Conservation (phyloP, 23 tunicate species). For the Aplidium turbinatum region DNA sequence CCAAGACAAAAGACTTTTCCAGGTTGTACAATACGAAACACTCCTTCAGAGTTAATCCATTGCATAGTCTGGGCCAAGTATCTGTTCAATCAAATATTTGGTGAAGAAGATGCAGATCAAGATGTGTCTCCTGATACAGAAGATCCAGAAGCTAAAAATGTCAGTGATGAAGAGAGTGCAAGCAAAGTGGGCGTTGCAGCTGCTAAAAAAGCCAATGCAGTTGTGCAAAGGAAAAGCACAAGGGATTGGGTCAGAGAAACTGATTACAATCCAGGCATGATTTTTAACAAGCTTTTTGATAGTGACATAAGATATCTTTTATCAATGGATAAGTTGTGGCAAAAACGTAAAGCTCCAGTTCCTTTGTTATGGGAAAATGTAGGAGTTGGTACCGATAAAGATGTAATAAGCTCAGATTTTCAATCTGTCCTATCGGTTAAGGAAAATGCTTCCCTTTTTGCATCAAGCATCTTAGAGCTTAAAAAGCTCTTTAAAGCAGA, state of each 20-base stretch:
- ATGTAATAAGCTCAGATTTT: neutral
- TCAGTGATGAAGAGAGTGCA: constrained; percentile 2
- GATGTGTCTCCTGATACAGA: constrained; percentile 97
- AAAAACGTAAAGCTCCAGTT: constrained; percentile 58
- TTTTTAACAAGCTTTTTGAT: constrained; percentile 76
- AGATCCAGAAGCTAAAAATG: constrained; percentile 71
- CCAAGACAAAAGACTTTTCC: constrained; percentile 92
- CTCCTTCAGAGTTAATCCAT: constrained; percentile 95
- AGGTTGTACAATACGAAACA: constrained; percentile 95
- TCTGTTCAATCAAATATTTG: constrained; percentile 92
- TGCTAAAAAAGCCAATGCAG: neutral
- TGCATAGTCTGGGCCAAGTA: constrained; percentile 98
- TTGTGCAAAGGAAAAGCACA: constrained; percentile 56
- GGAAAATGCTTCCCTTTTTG: constrained; percentile 63
- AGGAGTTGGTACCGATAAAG: neutral
- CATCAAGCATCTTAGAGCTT: constrained; percentile 43
- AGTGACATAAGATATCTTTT: constrained; percentile 74
- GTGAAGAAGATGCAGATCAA: constrained; percentile 96
- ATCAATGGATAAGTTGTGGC: constrained; percentile 92
- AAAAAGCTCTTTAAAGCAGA: constrained; percentile 38
- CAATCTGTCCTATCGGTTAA: constrained; percentile 39
- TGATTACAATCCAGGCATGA: constrained; percentile 55
- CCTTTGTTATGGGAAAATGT: constrained; percentile 65
- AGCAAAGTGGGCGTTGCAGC: neutral
- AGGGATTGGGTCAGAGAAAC: constrained; percentile 81